A percentile compares a stretch with the other conserved stretches of the same genome.
Evolutionary conservation across 2,888 invertebrate species (phyloP).

Genomic region (Ethmia dodecea): DNA sequence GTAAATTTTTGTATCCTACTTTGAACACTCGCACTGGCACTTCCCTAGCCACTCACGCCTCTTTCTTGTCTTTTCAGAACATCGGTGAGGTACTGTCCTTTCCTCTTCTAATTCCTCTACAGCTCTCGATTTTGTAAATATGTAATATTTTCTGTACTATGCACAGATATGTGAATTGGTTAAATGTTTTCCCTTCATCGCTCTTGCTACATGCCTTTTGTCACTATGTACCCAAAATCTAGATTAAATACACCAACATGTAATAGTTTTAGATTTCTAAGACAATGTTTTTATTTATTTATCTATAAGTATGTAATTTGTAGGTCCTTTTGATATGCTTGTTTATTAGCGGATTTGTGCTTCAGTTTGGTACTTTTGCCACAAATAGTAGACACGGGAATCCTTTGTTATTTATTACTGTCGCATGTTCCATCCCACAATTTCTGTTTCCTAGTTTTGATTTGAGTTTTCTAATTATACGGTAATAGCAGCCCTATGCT

Average conservation of each 20-base stretch:
- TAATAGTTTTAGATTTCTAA: too few relatives aligned
- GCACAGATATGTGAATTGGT: constrained; percentile 39
- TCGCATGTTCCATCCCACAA: too few relatives aligned
- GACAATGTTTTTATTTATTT: too few relatives aligned
- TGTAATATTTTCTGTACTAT: constrained; percentile 38
- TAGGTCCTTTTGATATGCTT: constrained; percentile 17
- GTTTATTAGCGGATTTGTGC: neutral
- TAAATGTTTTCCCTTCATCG: constrained; percentile 26
- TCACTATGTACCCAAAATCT: constrained; percentile 22
- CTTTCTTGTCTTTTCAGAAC: constrained; percentile 79
- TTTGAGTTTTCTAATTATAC: too few relatives aligned
- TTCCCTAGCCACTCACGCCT: constrained; percentile 59
- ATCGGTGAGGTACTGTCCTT: constrained; percentile 78
- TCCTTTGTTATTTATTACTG: too few relatives aligned
- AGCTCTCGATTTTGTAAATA: constrained; percentile 46
- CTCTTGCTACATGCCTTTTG: constrained; percentile 28
- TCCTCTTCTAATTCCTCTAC: constrained; percentile 52
- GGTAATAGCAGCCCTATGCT: too few relatives aligned
- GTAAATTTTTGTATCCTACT: constrained; percentile 17
- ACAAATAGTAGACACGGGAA: too few relatives aligned
- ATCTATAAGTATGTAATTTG: constrained; percentile 17
- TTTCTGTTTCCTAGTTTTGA: too few relatives aligned
- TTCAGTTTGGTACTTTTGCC: neutral
- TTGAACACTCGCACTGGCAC: constrained; percentile 48
- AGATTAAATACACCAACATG: constrained; percentile 20